phyloP scores from a whole-genome alignment of 2,888 invertebrate species.

The Euplagia quadripunctaria region DNA sequence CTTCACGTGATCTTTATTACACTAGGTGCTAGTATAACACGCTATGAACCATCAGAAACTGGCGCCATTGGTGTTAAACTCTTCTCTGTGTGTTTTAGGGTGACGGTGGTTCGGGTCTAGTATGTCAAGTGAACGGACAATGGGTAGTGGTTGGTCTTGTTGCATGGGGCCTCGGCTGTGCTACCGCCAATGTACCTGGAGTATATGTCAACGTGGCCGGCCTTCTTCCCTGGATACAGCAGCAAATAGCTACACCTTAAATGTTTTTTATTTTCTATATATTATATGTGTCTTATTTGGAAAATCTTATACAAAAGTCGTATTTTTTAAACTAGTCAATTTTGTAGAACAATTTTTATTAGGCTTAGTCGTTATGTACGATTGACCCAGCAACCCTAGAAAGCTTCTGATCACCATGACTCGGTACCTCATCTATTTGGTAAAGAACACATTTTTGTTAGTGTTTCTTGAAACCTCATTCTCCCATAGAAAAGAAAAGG shows the following conservation, averaged over 20 bases:
- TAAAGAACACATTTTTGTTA: no score
- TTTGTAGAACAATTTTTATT: background rate
- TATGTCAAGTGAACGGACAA: slow-evolving; percentile 87
- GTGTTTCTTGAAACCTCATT: no score
- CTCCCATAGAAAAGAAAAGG: no score
- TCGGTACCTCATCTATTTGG: no score
- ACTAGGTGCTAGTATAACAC: background rate
- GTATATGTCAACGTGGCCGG: slow-evolving; percentile 92
- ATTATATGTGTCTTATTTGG: no score
- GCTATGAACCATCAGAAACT: no score
- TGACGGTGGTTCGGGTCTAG: slow-evolving; percentile 91
- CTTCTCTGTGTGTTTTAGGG: slow-evolving; percentile 80
- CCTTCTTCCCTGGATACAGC: slow-evolving; percentile 90
- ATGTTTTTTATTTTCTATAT: background rate
- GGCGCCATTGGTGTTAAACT: background rate
- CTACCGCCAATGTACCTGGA: slow-evolving; percentile 90
- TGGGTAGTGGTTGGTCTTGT: slow-evolving; percentile 90
- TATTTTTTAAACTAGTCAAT: background rate
- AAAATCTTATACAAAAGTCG: no score
- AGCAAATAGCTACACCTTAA: slow-evolving; percentile 74
- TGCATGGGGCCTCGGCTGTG: slow-evolving; percentile 92
- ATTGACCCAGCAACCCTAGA: no score
- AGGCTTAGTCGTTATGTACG: no score
- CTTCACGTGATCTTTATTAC: background rate
- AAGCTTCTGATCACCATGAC: no score